Evolutionary conservation across 2,113 vertebrate species (phyloP), one percentile per base, ranked within the genome.

Genomic region (Sander lucioperca): DNA sequence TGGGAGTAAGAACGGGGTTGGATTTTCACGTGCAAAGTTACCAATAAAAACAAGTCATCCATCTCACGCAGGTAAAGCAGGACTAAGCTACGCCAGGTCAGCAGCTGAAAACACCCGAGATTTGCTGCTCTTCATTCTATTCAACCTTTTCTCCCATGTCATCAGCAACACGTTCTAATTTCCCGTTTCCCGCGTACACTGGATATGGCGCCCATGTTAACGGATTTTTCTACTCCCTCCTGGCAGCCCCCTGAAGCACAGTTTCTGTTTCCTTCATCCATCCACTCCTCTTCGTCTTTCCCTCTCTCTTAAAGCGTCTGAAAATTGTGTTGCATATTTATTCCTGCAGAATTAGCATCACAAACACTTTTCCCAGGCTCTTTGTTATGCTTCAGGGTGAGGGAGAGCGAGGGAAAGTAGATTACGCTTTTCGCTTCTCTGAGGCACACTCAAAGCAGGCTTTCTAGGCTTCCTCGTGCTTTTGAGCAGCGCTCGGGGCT

Each of bases 331-430:
- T 86, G 82, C 85, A 87, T 90, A 91, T 92, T 92, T 92, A 91
- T 94, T 94, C 80, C 79, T 77, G 66, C 66, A 84, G 86, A 90
- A 94, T 93, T 94, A 91, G 85, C 91, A 94, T 94, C 91, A 93
- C 86, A 92, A 91, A 93, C 82, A 89, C 83, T 82, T 70, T 90
- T 72, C 70, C 78, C 43, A 23, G 74, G 82, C 86, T 91, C 82
- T 88, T 88, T 92, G 91, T 91, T 92, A 82, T 82, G 88, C 92
- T 92, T 82, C 77, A 66, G 92, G 88, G 89, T 80, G 79, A 85
- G 74, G 81, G 67, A 74, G 86, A 81, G 78, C 67, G 85, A 80
- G 79, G 70, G 51, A 70, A 88, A 93, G 90, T 88, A 90, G 90
- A 94, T 93, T 94, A 93, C 11, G 36, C 76, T 74, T 72, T 84